Percentiles rank a stretch among this genome's conserved stretches.
Evolutionary conservation across 2,888 invertebrate genomes (phyloP).

Genomic region (Eustalomyia histrio): DNA sequence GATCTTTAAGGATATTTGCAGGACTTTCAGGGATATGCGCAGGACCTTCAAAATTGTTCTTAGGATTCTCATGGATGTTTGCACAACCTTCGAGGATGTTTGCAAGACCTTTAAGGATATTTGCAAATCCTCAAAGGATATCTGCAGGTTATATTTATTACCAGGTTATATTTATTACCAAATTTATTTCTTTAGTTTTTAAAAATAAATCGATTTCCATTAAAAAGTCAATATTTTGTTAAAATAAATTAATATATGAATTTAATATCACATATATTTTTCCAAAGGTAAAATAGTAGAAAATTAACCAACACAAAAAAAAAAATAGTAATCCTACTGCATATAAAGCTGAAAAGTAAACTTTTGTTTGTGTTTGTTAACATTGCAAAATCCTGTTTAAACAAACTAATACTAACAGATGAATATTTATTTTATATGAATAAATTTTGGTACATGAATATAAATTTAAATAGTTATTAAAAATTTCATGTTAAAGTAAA

Average conservation of each 20-base stretch:
- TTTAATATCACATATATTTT: constrained; percentile 43
- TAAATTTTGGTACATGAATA: not conserved
- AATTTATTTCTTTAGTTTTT: not conserved
- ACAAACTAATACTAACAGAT: constrained; percentile 14
- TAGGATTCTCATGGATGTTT: too few species aligned
- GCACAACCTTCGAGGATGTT: too few species aligned
- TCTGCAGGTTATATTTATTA: too few species aligned
- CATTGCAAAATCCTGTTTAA: constrained; percentile 45
- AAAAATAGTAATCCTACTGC: constrained; percentile 25
- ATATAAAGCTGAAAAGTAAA: constrained; percentile 44
- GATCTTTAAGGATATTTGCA: too few species aligned
- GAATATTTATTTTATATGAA: not conserved
- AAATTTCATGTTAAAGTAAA: not conserved
- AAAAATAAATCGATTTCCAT: not conserved
- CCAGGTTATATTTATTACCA: not conserved
- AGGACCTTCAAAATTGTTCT: too few species aligned
- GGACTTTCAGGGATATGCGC: too few species aligned
- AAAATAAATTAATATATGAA: constrained; percentile 52
- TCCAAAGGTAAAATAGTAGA: constrained; percentile 47
- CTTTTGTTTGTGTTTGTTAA: constrained; percentile 35
- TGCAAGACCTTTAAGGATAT: too few species aligned
- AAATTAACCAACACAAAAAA: constrained; percentile 43
- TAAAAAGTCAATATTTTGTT: constrained; percentile 30
- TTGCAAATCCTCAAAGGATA: too few species aligned
- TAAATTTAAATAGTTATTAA: not conserved